Percentiles rank a stretch among this genome's conserved stretches.
phyloP scores from a whole-genome alignment of 2,888 invertebrate genomes.

The Ophion obscuratus region DNA sequence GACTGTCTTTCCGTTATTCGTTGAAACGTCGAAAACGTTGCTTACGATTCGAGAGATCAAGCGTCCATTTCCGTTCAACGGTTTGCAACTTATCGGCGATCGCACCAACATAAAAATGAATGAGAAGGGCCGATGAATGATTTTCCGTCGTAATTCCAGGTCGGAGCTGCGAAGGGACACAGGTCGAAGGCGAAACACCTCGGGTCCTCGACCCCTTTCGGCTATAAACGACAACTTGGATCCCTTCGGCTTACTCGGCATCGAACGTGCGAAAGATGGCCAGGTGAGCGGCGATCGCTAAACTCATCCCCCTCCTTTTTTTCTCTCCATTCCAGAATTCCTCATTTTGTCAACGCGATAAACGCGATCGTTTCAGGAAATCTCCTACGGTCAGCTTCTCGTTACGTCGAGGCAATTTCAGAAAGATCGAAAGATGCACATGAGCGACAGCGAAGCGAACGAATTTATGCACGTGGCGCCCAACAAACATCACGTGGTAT shows the following conservation, averaged over 20 bases:
- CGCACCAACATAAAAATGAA: neutral
- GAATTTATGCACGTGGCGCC: slow-evolving; percentile 82
- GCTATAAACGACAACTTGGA: slow-evolving; percentile 93
- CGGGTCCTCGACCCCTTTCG: slow-evolving; percentile 93
- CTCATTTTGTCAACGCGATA: neutral
- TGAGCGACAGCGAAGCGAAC: slow-evolving; percentile 79
- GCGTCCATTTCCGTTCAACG: neutral
- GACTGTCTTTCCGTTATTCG: neutral
- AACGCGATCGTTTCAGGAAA: slow-evolving; percentile 86
- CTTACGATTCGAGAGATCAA: neutral
- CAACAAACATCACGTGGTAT: slow-evolving; percentile 86
- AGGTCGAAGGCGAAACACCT: slow-evolving; percentile 91
- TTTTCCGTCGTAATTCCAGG: slow-evolving; percentile 78
- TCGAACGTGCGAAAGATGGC: slow-evolving; percentile 92
- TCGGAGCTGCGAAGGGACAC: slow-evolving; percentile 90
- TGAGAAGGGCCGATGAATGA: neutral
- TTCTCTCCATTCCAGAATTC: neutral
- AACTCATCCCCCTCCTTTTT: neutral
- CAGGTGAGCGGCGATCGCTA: slow-evolving; percentile 85
- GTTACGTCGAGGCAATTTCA: slow-evolving; percentile 89
- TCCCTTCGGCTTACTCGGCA: slow-evolving; percentile 93
- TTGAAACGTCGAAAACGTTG: no score
- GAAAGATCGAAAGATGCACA: slow-evolving; percentile 83
- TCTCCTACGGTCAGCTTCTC: slow-evolving; percentile 94
- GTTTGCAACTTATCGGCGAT: neutral